These are phyloP conservation scores for Drosophila eugracilis DNA, from an alignment of 1,140 invertebrate species.

Conservation along the genomic window DNA sequence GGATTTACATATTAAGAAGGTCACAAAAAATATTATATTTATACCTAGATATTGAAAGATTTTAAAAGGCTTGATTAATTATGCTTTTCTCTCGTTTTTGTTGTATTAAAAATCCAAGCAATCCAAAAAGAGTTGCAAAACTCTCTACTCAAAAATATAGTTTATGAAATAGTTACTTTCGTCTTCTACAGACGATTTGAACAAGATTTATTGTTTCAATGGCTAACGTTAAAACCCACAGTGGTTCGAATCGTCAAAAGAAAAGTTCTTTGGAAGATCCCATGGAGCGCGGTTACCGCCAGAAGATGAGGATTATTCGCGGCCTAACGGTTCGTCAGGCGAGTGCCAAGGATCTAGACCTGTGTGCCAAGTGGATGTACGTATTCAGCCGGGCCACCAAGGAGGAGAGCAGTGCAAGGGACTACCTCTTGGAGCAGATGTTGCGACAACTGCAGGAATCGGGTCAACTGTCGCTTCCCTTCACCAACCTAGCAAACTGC, in stretches of 20 bases:
- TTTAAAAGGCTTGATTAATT: no score
- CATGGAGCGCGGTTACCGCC: not conserved
- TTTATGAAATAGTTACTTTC: not conserved
- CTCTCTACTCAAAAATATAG: no score
- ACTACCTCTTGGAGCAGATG: slow-evolving; percentile 12
- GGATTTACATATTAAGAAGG: no score
- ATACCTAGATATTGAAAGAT: no score
- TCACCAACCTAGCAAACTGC: not conserved
- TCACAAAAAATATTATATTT: no score
- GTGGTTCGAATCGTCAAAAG: not conserved
- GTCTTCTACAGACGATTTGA: not conserved
- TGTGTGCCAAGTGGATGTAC: slow-evolving; percentile 2
- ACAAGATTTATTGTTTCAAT: not conserved
- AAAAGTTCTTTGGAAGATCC: not conserved
- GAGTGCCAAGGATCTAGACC: not conserved
- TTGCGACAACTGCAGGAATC: slow-evolving; percentile 2
- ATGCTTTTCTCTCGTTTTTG: no score
- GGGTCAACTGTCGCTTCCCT: slow-evolving; percentile 10
- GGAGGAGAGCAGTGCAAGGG: not conserved
- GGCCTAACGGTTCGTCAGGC: not conserved
- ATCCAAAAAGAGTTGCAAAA: no score
- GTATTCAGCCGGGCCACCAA: not conserved
- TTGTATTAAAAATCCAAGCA: not conserved
- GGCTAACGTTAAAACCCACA: not conserved
- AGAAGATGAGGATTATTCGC: not conserved